Conservation (phyloP, 64 coral and sea anemone species). For the Montipora cactus region DNA sequence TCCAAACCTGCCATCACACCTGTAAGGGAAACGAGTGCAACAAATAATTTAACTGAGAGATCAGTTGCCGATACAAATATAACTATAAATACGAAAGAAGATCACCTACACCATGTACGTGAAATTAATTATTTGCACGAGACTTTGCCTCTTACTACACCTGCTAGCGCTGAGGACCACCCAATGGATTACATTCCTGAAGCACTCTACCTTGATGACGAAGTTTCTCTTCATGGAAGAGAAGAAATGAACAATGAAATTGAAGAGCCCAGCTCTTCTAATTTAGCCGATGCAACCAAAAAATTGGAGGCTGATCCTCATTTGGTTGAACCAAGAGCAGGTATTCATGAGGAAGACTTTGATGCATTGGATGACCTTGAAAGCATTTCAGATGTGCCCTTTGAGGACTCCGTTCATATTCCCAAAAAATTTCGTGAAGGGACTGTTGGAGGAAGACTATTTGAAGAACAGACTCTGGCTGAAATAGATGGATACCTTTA, state of each 20-base stretch:
- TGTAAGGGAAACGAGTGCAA: not conserved
- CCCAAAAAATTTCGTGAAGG: conserved; percentile 64
- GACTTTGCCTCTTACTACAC: not conserved
- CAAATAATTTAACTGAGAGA: not conserved
- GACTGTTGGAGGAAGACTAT: conserved; percentile 77
- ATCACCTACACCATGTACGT: not conserved
- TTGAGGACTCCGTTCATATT: not conserved
- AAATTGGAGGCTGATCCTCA: not conserved
- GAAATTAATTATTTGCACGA: no score
- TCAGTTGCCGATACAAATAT: not conserved
- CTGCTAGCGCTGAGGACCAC: not conserved
- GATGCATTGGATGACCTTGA: not conserved
- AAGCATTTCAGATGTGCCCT: not conserved
- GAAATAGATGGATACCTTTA: conserved; percentile 93
- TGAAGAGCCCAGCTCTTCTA: not conserved
- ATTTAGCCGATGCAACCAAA: not conserved
- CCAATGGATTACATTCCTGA: conserved; percentile 14
- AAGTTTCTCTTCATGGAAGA: conserved; percentile 2
- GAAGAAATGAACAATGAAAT: not conserved
- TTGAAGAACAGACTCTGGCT: conserved; percentile 87
- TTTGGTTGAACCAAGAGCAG: not conserved
- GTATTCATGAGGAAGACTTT: not conserved
- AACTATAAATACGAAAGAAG: not conserved
- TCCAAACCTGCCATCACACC: not conserved
- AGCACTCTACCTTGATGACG: not conserved